phyloP scores from a whole-genome alignment of 2,888 invertebrate species.

The Philereme transversata region DNA sequence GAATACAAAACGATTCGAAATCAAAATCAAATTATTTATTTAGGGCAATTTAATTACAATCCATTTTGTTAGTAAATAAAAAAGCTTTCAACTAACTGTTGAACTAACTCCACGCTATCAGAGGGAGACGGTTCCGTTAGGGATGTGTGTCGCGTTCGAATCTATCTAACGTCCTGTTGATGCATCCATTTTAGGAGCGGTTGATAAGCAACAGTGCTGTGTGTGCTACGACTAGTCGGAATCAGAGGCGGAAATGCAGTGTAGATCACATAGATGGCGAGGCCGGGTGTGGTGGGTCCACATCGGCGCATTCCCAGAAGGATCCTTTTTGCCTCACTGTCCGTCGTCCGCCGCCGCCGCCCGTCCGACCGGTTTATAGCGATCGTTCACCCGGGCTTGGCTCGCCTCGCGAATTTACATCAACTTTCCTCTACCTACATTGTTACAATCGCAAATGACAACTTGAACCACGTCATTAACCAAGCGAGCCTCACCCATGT shows the following conservation, averaged over 20 bases:
- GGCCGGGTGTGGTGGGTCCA: slow-evolving; percentile 25
- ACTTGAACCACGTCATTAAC: slow-evolving; percentile 24
- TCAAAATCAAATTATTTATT: slow-evolving; percentile 1
- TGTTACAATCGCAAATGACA: slow-evolving; percentile 48
- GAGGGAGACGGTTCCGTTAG: slow-evolving; percentile 17
- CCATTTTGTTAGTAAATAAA: too few relatives aligned
- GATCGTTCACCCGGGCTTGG: slow-evolving; percentile 73
- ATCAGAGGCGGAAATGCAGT: slow-evolving; percentile 60
- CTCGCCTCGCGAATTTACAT: slow-evolving; percentile 62
- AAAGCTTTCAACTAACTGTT: too few relatives aligned
- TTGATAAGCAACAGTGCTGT: slow-evolving; percentile 31
- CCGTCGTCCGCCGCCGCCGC: slow-evolving; percentile 36
- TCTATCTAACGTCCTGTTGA: slow-evolving; percentile 26
- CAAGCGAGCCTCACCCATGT: slow-evolving; percentile 11
- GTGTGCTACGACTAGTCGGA: slow-evolving; percentile 32
- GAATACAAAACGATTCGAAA: neutral
- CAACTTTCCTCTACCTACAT: slow-evolving; percentile 48
- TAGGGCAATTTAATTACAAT: too few relatives aligned
- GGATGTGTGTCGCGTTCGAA: slow-evolving; percentile 16
- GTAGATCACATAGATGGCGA: slow-evolving; percentile 46
- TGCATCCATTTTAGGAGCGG: slow-evolving; percentile 14
- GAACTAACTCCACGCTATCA: slow-evolving; percentile 1
- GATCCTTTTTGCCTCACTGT: slow-evolving; percentile 64
- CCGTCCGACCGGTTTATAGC: slow-evolving; percentile 70
- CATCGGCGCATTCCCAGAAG: slow-evolving; percentile 61